Percentiles rank a stretch among this genome's conserved stretches.
phyloP scores from a whole-genome alignment of 1,140 invertebrate species.

The Drosophila watanabei region DNA sequence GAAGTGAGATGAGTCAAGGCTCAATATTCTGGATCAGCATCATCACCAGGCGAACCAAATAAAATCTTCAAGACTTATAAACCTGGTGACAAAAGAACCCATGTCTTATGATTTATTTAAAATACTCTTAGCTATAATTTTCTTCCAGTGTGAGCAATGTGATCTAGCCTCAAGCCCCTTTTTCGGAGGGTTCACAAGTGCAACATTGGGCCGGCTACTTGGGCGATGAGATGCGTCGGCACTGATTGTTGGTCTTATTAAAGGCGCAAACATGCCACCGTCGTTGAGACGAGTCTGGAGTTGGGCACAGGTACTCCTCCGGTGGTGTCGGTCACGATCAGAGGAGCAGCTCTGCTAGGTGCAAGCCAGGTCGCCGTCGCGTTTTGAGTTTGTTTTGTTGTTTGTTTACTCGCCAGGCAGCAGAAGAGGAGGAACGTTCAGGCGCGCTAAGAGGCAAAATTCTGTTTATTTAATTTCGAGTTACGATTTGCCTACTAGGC shows the following conservation, averaged over 20 bases:
- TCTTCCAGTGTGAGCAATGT: not conserved
- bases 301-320: slow-evolving; percentile 18
- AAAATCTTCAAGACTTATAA: too few species aligned
- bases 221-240: slow-evolving; percentile 57
- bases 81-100: too few species aligned
- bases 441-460: slow-evolving; percentile 49
- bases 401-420: slow-evolving; percentile 63
- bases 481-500: slow-evolving; percentile 56
- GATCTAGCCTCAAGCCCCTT: slow-evolving; percentile 5
- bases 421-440: not conserved
- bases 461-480: slow-evolving; percentile 75
- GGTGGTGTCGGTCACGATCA: slow-evolving; percentile 76
- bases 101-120: too few species aligned
- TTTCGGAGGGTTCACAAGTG: slow-evolving; percentile 35
- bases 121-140: not conserved
- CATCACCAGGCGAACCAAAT: not conserved
- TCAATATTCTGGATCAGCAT: not conserved
- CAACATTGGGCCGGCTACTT: slow-evolving; percentile 35
- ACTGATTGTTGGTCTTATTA: slow-evolving; percentile 82
- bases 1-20: slow-evolving; percentile 61
- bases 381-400: slow-evolving; percentile 66
- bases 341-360: slow-evolving; percentile 57
- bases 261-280: slow-evolving; percentile 84
- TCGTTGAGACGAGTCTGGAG: slow-evolving; percentile 47
- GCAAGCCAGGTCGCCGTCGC: slow-evolving; percentile 62